A percentile compares a stretch with the other conserved stretches of the same genome.
phyloP scores from a whole-genome alignment of 1,140 invertebrate species.

The Littorina saxatilis region DNA sequence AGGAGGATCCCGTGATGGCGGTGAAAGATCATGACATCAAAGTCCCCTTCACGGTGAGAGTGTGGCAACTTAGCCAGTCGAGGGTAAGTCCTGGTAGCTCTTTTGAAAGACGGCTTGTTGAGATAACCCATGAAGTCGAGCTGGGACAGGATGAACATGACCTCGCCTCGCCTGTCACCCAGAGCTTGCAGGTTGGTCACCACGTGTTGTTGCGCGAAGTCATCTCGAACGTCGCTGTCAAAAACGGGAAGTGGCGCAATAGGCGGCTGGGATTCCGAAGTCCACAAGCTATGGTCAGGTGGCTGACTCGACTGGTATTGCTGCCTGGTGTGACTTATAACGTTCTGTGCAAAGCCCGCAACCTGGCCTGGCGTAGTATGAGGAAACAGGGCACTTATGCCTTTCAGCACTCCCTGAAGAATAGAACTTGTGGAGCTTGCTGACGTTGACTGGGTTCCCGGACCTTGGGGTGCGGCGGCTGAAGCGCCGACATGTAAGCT shows the following conservation, averaged over 20 bases:
- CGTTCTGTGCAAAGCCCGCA: too few relatives aligned
- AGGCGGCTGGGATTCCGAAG: neutral
- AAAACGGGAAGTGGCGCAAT: neutral
- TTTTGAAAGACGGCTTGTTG: neutral
- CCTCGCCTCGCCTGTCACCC: neutral
- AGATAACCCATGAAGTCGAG: slow-evolving; percentile 21
- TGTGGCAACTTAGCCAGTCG: neutral
- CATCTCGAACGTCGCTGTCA: neutral
- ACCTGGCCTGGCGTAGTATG: too few relatives aligned
- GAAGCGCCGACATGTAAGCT: too few relatives aligned
- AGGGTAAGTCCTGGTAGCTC: neutral
- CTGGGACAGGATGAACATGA: slow-evolving; percentile 28
- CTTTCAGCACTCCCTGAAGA: too few relatives aligned
- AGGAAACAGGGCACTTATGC: too few relatives aligned
- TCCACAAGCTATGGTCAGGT: slow-evolving; percentile 11
- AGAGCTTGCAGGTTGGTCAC: slow-evolving; percentile 9
- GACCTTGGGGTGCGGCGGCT: too few relatives aligned
- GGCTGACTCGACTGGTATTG: neutral
- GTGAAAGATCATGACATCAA: slow-evolving; percentile 22
- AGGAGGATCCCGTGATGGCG: slow-evolving; percentile 12
- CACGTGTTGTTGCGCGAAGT: slow-evolving; percentile 27
- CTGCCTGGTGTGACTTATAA: too few relatives aligned
- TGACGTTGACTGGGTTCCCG: too few relatives aligned
- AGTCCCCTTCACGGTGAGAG: neutral
- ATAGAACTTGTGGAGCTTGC: too few relatives aligned